phyloP scores from a whole-genome alignment of 2,797 vertebrate species.

The Percopsis omiscomaycus region DNA sequence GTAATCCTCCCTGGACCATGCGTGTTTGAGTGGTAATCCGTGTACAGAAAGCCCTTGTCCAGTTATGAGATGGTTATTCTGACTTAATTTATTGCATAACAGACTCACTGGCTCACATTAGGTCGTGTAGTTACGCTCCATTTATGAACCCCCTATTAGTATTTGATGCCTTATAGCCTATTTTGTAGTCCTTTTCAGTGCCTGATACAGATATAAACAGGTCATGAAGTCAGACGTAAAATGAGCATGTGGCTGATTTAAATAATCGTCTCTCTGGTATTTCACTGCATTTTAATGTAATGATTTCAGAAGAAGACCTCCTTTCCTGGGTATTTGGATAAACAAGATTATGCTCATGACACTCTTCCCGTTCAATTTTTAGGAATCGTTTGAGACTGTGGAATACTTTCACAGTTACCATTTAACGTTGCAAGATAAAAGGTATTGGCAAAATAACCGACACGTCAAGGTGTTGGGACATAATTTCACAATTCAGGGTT shows the following conservation, averaged over 20 bases:
- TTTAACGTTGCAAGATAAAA: not conserved
- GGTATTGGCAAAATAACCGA: not conserved
- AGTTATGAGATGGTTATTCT: conserved; percentile 3
- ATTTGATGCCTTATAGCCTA: too few relatives aligned
- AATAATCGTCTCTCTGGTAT: not conserved
- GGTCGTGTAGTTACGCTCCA: too few relatives aligned
- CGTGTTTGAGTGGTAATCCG: conserved; percentile 64
- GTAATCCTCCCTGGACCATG: conserved; percentile 58
- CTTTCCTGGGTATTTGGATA: not conserved
- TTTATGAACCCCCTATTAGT: too few relatives aligned
- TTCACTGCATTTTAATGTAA: not conserved
- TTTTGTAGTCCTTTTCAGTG: too few relatives aligned
- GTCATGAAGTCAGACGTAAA: too few relatives aligned
- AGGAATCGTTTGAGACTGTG: not conserved
- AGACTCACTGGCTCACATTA: conserved; percentile 5
- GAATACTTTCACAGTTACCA: not conserved
- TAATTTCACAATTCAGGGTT: not conserved
- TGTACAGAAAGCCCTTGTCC: conserved; percentile 34
- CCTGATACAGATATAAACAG: too few relatives aligned
- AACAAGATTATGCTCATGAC: not conserved
- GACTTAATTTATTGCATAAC: conserved; percentile 39
- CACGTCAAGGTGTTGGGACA: not conserved
- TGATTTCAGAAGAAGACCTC: not conserved
- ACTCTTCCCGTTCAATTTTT: not conserved
- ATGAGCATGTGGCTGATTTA: not conserved